Percentiles rank a stretch among this genome's conserved stretches.
Conservation (phyloP, 2,113 vertebrate genomes). For the Scalopus aquaticus region DNA sequence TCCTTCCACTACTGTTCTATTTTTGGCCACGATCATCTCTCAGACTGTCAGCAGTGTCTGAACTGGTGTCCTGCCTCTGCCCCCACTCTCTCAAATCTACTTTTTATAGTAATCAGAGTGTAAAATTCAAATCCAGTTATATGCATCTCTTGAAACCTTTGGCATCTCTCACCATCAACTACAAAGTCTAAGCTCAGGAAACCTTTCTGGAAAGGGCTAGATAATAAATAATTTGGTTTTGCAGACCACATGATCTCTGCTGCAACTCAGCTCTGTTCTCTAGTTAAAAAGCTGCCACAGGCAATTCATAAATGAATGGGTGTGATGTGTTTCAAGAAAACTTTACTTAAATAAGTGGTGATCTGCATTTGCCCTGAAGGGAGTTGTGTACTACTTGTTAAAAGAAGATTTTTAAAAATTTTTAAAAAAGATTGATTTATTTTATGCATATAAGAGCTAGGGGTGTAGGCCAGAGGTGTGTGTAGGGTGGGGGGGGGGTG, state of each 20-base stretch:
- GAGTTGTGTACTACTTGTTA: accelerated
- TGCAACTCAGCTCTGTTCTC: neutral
- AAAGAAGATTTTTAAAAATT: no score
- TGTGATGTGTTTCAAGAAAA: neutral
- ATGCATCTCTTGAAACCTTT: neutral
- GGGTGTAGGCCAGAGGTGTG: no score
- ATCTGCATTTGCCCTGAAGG: neutral
- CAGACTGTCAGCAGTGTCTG: neutral
- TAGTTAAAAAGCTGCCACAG: neutral
- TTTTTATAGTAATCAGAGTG: neutral
- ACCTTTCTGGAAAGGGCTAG: neutral
- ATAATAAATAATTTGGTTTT: neutral
- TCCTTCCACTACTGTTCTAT: neutral
- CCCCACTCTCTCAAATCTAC: neutral
- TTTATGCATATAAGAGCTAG: no score
- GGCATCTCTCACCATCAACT: neutral
- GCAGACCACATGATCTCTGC: neutral
- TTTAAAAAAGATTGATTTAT: no score
- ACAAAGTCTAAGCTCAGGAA: neutral
- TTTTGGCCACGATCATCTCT: neutral
- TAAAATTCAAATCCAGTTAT: neutral
- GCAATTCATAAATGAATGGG: neutral
- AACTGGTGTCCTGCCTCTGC: neutral
- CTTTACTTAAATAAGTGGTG: neutral
- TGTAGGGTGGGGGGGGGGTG: no score